Evolutionary conservation across 92 coral and sea anemone genomes (phyloP).

Genomic region (Heteractis magnifica): DNA sequence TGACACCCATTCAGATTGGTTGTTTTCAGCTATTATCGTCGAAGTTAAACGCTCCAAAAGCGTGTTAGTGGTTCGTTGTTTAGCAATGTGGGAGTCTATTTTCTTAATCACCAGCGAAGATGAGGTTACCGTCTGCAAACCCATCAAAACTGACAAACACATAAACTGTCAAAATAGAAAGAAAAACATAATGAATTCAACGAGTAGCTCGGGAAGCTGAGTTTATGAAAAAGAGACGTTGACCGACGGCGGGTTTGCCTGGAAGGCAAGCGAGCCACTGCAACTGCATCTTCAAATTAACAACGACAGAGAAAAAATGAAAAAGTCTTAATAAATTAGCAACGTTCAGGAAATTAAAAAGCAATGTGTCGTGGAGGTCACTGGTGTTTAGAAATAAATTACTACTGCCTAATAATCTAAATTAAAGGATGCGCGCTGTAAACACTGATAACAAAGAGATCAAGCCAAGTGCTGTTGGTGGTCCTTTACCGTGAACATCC

Average conservation of each 20-base stretch:
- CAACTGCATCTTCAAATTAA: background rate
- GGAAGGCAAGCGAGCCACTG: background rate
- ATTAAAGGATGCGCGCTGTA: constrained; percentile 7
- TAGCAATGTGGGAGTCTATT: constrained; percentile 17
- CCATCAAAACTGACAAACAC: constrained; percentile 12
- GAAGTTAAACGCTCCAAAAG: background rate
- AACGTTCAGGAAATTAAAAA: background rate
- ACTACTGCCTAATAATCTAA: background rate
- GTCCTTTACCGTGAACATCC: background rate
- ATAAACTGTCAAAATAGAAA: constrained; percentile 27
- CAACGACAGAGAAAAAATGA: background rate
- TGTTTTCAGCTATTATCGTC: background rate
- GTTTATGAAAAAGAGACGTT: background rate
- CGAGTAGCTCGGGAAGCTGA: background rate
- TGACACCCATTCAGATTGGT: background rate
- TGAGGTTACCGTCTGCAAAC: constrained; percentile 14
- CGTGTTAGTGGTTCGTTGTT: background rate
- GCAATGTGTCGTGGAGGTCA: background rate
- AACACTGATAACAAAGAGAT: constrained; percentile 19
- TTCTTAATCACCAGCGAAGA: constrained; percentile 5
- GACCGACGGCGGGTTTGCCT: background rate
- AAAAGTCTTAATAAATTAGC: background rate
- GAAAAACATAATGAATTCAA: constrained; percentile 6
- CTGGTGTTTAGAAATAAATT: constrained; percentile 13
- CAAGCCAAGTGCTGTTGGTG: background rate